Evolutionary conservation across 1,140 invertebrate genomes (phyloP).

Genomic region (Trachymyrmex cornetzi): DNA sequence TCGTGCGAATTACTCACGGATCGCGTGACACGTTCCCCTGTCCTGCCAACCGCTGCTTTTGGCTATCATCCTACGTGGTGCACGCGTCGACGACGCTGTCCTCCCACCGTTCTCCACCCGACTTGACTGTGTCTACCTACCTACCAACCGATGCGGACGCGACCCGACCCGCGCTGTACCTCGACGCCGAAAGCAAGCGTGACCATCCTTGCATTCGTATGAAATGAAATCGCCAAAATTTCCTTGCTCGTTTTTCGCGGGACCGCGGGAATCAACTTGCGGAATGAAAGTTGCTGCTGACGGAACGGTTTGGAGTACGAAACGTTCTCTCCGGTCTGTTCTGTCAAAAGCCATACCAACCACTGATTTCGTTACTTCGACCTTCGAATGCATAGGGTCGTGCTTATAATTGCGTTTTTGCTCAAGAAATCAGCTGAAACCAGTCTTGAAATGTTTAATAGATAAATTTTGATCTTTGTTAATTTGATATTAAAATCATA

Average conservation of each 20-base stretch:
- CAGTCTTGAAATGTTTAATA: too few species aligned
- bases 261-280: conserved; percentile 30
- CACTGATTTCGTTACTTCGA: conserved; percentile 35
- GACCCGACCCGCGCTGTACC: conserved; percentile 73
- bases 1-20: conserved; percentile 87
- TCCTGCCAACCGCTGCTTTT: conserved; percentile 86
- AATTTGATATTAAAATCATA: too few species aligned
- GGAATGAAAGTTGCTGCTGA: conserved; percentile 45
- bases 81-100: conserved; percentile 82
- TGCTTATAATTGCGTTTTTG: not conserved
- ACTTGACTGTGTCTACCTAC: conserved; percentile 60
- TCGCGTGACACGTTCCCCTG: conserved; percentile 87
- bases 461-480: too few species aligned
- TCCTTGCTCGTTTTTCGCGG: conserved; percentile 61
- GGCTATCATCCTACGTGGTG: conserved; percentile 84
- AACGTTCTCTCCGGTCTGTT: not conserved
- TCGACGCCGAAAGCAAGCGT: conserved; percentile 75
- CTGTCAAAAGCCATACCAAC: conserved; percentile 25
- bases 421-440: too few species aligned
- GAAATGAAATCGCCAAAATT: conserved; percentile 72
- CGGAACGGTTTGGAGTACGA: conserved; percentile 22
- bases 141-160: conserved; percentile 74
- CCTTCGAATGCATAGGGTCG: not conserved
- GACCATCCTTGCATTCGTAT: conserved; percentile 63
- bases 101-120: conserved; percentile 61